Evolutionary conservation across 2,797 vertebrate species (phyloP), one percentile per base, ranked within the genome.

Genomic region (Podarcis lilfordi): DNA sequence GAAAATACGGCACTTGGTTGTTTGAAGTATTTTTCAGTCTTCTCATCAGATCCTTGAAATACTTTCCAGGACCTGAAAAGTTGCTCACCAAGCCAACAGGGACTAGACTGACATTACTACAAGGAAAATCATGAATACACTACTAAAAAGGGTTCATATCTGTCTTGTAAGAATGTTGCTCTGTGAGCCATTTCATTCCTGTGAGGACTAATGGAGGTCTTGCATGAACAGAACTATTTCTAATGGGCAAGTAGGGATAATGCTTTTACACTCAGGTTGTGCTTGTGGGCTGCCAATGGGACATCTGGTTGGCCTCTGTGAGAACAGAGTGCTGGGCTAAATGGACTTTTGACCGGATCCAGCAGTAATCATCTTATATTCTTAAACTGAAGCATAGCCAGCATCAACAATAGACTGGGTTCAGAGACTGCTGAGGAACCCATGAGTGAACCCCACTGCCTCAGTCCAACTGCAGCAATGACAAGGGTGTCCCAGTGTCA

Each of bases 31-130:
- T 2, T 84, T n/a, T 75, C 80, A 64, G 2, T 1, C 92, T 29
- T 79, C 68, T 90, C 88, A 91, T 88, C 32, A 84, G 64, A 27
- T 86, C 83, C 5, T 29, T 86, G 40, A 82, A 50, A 9, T 59
- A 43, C 17, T 35, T 50, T 85, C 82, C 68, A 81, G 59, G 78
- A 6, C 15, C 80, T 75, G 45, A 90, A 88, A 87, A 88, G 55
- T 21, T 17, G 35, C 69, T 61, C 89, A 59, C 75, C 2, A 19
- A 86, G 27, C 61, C 86, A 84, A 37, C 8, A 89, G 80, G 37
- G 32, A 82, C 11, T 25, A 83, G 69, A 80, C 10, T 86, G 75
- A 88, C 79, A 74, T 89, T 23, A 0, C n/a, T 66, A 85, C 69
- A 11, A 86, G 23, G 13, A 43, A 71, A 84, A 43, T 1, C 11